phyloP scores from a whole-genome alignment of 2,888 invertebrate genomes.

The Cheiracanthium punctorium region DNA sequence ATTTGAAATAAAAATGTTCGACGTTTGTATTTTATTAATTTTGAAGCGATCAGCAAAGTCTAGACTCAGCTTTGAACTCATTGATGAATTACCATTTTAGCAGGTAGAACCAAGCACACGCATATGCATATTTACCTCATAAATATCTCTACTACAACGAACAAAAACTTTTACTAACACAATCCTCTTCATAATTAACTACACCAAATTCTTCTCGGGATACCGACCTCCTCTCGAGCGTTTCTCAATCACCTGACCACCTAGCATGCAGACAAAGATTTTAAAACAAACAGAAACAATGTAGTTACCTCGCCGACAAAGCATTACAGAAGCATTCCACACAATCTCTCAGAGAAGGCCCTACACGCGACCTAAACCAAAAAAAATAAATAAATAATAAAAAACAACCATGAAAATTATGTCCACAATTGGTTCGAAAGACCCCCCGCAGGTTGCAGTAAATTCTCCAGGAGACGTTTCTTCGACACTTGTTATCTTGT shows the following conservation, averaged over 20 bases:
- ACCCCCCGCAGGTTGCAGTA: slow-evolving; percentile 53
- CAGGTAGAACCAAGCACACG: no score
- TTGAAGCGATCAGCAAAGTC: no score
- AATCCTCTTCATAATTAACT: no score
- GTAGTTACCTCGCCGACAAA: neutral
- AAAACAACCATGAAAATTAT: no score
- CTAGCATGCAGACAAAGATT: neutral
- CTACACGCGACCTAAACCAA: slow-evolving; percentile 1
- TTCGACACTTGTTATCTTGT: slow-evolving; percentile 50
- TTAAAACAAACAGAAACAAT: neutral
- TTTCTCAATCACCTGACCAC: neutral
- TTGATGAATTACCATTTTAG: no score
- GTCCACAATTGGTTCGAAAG: neutral
- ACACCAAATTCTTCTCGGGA: neutral
- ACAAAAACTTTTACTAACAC: no score
- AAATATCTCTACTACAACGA: no score
- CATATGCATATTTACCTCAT: no score
- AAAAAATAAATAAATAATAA: neutral
- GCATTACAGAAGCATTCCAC: neutral
- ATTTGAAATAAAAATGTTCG: no score
- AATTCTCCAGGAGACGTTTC: slow-evolving; percentile 37
- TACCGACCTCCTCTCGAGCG: neutral
- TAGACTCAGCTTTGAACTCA: no score
- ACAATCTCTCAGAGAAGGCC: neutral
- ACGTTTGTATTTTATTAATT: no score